These are phyloP conservation scores for Lycocorax pyrrhopterus DNA, from an alignment of 2,113 vertebrate species.

Conservation along the genomic window DNA sequence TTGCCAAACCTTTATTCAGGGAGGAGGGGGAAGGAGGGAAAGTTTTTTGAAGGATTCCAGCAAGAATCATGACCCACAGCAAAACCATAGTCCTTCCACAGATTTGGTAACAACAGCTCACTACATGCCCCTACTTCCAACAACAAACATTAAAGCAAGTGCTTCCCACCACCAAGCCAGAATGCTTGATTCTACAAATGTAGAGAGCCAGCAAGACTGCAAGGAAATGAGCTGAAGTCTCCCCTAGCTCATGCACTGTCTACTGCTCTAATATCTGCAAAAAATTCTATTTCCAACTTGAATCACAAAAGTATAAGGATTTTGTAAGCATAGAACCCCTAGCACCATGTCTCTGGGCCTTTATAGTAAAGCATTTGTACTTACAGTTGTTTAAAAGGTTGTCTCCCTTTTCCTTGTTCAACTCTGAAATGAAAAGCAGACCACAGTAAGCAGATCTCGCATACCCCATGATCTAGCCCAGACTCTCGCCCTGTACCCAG, in stretches of 20 bases:
- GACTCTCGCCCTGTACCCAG: neutral
- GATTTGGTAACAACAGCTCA: neutral
- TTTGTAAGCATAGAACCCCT: neutral
- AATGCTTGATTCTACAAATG: neutral
- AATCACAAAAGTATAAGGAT: neutral
- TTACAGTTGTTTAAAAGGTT: conserved; percentile 73
- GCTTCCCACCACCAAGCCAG: neutral
- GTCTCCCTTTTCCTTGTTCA: conserved; percentile 61
- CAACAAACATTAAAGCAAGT: neutral
- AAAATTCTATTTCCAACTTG: neutral
- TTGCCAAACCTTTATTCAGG: neutral
- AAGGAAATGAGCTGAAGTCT: neutral
- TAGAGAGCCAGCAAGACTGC: neutral
- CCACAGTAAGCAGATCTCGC: neutral
- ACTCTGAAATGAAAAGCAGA: conserved; percentile 57
- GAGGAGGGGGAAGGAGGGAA: neutral
- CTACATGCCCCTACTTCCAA: neutral
- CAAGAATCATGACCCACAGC: neutral
- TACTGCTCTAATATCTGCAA: neutral
- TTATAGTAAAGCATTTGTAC: conserved; percentile 12
- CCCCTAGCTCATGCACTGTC: neutral
- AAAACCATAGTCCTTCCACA: neutral
- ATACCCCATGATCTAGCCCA: neutral
- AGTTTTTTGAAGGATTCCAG: neutral
- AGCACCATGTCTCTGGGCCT: neutral